Percentiles rank a stretch among this genome's conserved stretches.
Conservation (phyloP, 2,888 invertebrate genomes). For the Ethmia dodecea region DNA sequence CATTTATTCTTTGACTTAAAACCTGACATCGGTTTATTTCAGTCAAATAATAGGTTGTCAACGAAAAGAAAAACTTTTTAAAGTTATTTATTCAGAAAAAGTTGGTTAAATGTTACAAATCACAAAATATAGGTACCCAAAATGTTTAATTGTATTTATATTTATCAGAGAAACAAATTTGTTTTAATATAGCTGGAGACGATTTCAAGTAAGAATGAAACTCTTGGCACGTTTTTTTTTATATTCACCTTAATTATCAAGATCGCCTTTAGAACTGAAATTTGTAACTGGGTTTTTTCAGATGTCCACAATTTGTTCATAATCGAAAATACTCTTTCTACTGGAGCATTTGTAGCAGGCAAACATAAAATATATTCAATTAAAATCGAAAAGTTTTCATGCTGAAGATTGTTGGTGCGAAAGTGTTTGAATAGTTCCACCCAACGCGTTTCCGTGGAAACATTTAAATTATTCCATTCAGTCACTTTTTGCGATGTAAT, state of each 20-base stretch:
- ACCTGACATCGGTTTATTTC: conserved; percentile 1
- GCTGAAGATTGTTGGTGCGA: conserved; percentile 17
- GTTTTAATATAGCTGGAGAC: conserved; percentile 16
- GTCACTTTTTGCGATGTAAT: conserved; percentile 25
- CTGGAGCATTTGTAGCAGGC: conserved; percentile 21
- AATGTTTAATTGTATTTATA: conserved; percentile 7
- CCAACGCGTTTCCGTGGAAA: conserved; percentile 29
- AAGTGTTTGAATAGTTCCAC: conserved; percentile 24
- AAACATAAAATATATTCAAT: conserved; percentile 24
- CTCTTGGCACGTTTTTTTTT: conserved; percentile 14
- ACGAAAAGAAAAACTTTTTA: conserved; percentile 1
- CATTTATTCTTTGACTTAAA: conserved; percentile 3
- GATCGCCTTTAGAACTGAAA: conserved; percentile 20
- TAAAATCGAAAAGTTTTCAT: conserved; percentile 17
- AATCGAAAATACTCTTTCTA: conserved; percentile 19
- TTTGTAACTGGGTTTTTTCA: conserved; percentile 18
- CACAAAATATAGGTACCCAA: not conserved
- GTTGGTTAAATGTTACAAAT: not conserved
- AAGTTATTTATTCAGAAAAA: conserved; percentile 1
- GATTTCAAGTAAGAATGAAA: conserved; percentile 16
- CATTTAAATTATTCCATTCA: conserved; percentile 28
- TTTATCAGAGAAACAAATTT: conserved; percentile 14
- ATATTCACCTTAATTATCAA: conserved; percentile 17
- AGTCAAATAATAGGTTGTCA: not conserved
- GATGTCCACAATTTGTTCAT: conserved; percentile 23